These are phyloP conservation scores for Tautogolabrus adspersus DNA, from an alignment of 2,113 vertebrate species.

Conservation along the genomic window DNA sequence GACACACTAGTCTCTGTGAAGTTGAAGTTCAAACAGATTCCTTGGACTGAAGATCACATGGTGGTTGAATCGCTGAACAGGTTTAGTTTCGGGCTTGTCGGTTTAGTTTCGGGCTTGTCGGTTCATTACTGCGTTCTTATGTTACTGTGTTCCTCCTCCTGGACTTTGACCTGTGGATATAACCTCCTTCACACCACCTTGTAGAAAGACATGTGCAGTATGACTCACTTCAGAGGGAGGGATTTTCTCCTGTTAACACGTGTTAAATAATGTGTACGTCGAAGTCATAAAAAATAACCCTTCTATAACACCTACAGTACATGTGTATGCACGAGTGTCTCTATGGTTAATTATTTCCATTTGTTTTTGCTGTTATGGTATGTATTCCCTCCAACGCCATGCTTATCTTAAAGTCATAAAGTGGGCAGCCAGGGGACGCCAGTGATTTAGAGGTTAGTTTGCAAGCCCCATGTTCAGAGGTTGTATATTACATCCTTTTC, in stretches of 20 bases:
- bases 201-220: not conserved
- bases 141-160: not conserved
- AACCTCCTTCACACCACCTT: not conserved
- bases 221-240: not conserved
- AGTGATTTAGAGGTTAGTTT: too few species aligned
- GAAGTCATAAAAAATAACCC: not conserved
- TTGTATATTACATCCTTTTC: too few species aligned
- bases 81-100: too few species aligned
- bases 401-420: too few species aligned
- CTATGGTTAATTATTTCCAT: not conserved
- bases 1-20: not conserved
- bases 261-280: not conserved
- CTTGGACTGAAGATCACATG: not conserved
- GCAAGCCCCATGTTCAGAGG: too few species aligned
- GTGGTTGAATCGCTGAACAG: too few species aligned
- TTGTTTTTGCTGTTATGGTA: not conserved
- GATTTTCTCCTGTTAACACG: not conserved
- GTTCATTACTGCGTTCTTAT: not conserved
- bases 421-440: too few species aligned
- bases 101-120: not conserved
- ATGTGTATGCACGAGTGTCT: not conserved
- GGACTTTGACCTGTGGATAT: conserved; percentile 22
- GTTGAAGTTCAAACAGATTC: not conserved
- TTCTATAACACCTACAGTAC: not conserved
- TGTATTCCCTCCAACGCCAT: too few species aligned